Conservation (phyloP, 2,113 vertebrate genomes). For the Halichoerus grypus region DNA sequence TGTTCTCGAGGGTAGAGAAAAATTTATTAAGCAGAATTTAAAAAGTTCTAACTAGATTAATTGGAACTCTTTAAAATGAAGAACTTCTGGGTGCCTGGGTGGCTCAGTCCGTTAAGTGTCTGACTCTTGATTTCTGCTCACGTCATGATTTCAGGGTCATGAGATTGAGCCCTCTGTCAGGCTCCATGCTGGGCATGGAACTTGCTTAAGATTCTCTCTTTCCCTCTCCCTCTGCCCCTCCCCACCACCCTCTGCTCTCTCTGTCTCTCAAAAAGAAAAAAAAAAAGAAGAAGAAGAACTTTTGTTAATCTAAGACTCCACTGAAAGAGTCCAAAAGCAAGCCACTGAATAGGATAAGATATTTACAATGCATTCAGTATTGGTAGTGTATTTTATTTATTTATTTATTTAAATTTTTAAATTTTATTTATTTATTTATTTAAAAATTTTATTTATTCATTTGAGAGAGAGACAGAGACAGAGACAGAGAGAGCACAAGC, state of each 20-base stretch:
- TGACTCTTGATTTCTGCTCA: no score
- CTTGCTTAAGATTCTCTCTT: background rate
- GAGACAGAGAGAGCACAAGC: no score
- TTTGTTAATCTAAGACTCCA: background rate
- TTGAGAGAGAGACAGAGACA: no score
- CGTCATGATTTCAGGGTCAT: no score
- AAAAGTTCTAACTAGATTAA: background rate
- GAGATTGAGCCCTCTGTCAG: no score
- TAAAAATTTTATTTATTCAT: no score
- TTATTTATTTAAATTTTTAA: slow-evolving; percentile 58
- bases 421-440: slow-evolving; percentile 85
- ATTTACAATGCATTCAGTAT: background rate
- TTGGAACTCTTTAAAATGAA: background rate
- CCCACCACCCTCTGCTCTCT: no score
- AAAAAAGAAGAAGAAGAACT: no score
- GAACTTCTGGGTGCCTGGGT: background rate
- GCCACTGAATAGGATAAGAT: background rate
- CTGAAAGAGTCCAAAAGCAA: background rate
- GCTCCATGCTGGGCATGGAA: background rate
- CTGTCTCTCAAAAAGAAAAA: no score
- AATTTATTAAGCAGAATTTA: background rate
- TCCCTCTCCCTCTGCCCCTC: no score
- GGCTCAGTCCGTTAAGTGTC: no score
- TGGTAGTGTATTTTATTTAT: background rate
- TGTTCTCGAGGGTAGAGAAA: background rate